Evolutionary conservation across 37 sponge, comb jelly and placozoan genomes (phyloP), one percentile per base, ranked within the genome.

Genomic region (Axinella damicornis): DNA sequence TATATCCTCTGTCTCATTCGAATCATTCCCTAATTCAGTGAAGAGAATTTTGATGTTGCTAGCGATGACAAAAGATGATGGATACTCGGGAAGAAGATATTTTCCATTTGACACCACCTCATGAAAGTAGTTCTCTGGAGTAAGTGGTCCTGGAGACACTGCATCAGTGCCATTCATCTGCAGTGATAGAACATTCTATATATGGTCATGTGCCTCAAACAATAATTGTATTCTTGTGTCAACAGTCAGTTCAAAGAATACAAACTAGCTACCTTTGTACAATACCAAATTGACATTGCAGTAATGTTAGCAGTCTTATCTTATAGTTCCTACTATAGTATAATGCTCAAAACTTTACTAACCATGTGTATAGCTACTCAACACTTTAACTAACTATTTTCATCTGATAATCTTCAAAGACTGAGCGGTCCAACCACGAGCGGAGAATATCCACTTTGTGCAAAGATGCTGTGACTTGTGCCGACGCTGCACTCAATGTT

Each of bases 61-160:
- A 17, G n/a, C n/a, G n/a, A 79, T 54, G 35, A 79, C 30, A 34
- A 79, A 34, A 14, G 68, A 11, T 28, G 80, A 54, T 15, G 68
- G 40, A 69, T 54, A 79, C 1, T 68, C 69, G 28, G 80, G 69
- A 56, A 79, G 69, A 19, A 68, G 69, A 31, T 79, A 79, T 19
- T 66, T 27, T 17, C 80, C 80, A 46, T n/a, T 65, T n/a, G n/a
- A 5, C 9, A 52, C 22, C 31, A 79, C 67, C 39, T 65, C 36
- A 28, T 53, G 34, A 31, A 53, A 79, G 57, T 79, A 67, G 33
- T 25, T 28, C 21, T 16, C 11, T 66, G 80, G 80, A 0, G 53
- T 54, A 15, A 79, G 20, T 31, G 67, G 69, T 31, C 80, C 80
- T 30, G 80, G 80, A 30, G 80, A 79, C 2, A 79, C 80, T 19